Evolutionary conservation across 2,113 vertebrate species (phyloP).

Genomic region (Otus sunia): DNA sequence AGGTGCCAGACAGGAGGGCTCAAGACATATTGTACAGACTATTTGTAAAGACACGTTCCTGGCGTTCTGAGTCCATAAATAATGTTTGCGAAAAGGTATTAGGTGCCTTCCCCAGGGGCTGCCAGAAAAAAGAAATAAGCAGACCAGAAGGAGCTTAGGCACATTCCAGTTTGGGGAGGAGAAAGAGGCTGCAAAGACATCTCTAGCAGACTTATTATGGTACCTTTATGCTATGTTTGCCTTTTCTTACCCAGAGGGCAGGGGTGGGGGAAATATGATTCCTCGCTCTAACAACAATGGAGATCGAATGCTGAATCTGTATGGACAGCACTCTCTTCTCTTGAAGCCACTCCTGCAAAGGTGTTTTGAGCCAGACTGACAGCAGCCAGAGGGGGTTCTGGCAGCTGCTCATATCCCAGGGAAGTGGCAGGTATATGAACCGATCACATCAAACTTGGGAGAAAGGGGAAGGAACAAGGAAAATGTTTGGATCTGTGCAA

Average conservation of each 20-base stretch:
- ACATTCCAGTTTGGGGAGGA: slow-evolving; percentile 61
- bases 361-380: neutral
- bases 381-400: slow-evolving; percentile 28
- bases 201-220: neutral
- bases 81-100: neutral
- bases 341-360: neutral
- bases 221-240: slow-evolving; percentile 32
- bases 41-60: slow-evolving; percentile 44
- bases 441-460: neutral
- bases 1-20: neutral
- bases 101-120: slow-evolving; percentile 38
- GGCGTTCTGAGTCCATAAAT: slow-evolving; percentile 24
- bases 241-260: slow-evolving; percentile 34
- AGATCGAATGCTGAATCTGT: neutral
- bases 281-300: neutral
- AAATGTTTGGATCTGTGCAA: neutral
- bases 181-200: slow-evolving; percentile 30
- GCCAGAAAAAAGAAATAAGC: slow-evolving; percentile 21
- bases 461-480: neutral
- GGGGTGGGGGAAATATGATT: neutral
- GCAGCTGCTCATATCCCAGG: neutral
- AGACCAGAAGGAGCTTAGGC: slow-evolving; percentile 42
- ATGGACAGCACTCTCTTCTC: neutral
- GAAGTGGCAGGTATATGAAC: neutral
- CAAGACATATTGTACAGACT: neutral